Evolutionary conservation across 1,140 invertebrate genomes (phyloP).

Genomic region (Lepidurus arcticus): DNA sequence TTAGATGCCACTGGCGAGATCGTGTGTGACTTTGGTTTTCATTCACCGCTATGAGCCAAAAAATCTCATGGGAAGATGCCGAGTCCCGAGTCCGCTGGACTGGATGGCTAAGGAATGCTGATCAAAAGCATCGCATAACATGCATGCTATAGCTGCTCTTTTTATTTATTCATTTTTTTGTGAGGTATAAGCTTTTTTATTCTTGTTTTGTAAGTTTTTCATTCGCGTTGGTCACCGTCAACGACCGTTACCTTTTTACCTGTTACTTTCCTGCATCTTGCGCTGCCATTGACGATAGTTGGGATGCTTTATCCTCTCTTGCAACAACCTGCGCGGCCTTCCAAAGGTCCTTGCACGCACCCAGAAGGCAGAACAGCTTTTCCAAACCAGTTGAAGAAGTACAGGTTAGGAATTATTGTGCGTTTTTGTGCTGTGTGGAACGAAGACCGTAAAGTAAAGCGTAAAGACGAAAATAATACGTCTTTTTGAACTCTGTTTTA

Average conservation of each 20-base stretch:
- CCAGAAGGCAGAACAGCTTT: neutral
- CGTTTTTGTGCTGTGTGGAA: neutral
- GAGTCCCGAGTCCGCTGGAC: too few species aligned
- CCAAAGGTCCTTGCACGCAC: constrained; percentile 4
- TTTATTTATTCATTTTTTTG: too few species aligned
- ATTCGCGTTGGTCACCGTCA: too few species aligned
- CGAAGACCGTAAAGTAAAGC: neutral
- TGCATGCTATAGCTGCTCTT: too few species aligned
- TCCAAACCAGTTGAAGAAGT: constrained; percentile 8
- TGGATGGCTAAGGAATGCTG: too few species aligned
- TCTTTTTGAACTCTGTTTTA: neutral
- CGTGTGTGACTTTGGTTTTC: neutral
- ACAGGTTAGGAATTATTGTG: neutral
- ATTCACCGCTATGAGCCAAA: neutral
- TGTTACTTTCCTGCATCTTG: neutral
- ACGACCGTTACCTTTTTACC: too few species aligned
- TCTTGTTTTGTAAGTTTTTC: too few species aligned
- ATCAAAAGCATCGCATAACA: too few species aligned
- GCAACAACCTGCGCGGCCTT: neutral
- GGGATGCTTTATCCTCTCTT: neutral
- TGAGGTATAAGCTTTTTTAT: too few species aligned
- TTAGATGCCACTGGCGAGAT: neutral
- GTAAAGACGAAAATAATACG: neutral
- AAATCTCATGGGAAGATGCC: neutral
- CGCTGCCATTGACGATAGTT: neutral